These are phyloP conservation scores for Drosophila kanapiae DNA, from an alignment of 1,140 invertebrate species.

Conservation along the genomic window DNA sequence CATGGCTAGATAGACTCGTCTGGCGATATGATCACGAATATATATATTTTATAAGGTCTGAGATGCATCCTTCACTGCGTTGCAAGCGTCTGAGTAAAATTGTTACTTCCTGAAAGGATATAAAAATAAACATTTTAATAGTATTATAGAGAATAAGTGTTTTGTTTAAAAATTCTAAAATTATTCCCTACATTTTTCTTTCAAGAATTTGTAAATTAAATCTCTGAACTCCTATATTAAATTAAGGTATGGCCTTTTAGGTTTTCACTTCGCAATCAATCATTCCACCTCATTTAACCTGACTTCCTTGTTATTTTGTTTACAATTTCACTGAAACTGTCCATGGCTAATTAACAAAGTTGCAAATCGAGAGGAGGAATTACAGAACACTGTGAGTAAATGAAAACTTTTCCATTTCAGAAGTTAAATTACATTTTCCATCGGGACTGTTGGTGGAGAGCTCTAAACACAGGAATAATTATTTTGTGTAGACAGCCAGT, in stretches of 20 bases:
- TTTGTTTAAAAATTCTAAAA: too few species aligned
- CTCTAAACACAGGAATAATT: conserved; percentile 9
- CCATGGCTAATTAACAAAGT: conserved; percentile 9
- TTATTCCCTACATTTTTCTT: too few species aligned
- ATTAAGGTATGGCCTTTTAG: neutral
- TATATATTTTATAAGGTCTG: too few species aligned
- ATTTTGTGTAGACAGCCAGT: conserved; percentile 15
- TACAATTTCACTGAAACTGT: neutral
- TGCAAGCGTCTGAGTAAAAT: too few species aligned
- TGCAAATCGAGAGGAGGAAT: neutral
- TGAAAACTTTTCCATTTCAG: conserved; percentile 14
- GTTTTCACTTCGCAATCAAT: neutral
- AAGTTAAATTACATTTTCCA: conserved; percentile 5
- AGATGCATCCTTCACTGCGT: too few species aligned
- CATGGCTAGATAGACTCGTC: too few species aligned
- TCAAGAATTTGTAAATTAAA: neutral
- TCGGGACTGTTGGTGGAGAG: neutral
- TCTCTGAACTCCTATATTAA: neutral
- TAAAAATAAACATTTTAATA: too few species aligned
- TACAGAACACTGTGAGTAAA: conserved; percentile 4
- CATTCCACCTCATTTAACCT: neutral
- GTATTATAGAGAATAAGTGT: too few species aligned
- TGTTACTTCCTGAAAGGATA: too few species aligned
- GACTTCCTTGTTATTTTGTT: neutral
- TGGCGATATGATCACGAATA: too few species aligned